phyloP scores from a whole-genome alignment of 2,113 vertebrate genomes.

The human region GRCh38 chr19:34253001-34253500 shows the following conservation, averaged over 20 bases:
- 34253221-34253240: no score
- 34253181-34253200: background rate
- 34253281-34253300: no score
- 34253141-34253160: background rate
- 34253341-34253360: background rate
- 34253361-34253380: background rate
- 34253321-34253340: background rate
- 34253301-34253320: no score
- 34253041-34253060: background rate
- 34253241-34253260: no score
- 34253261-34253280: no score
- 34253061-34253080: background rate
- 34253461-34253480: background rate
- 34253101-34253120: background rate
- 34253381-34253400: background rate
- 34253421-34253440: background rate
- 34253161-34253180: background rate
- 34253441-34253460: background rate
- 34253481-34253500: background rate
- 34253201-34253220: no score
- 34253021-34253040: background rate
- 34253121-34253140: background rate
- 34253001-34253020: background rate
- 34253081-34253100: background rate
- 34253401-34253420: background rate